Evolutionary conservation across 2,888 invertebrate species (phyloP), one percentile per base, ranked within the genome.

Genomic region (Merodon equestris): DNA sequence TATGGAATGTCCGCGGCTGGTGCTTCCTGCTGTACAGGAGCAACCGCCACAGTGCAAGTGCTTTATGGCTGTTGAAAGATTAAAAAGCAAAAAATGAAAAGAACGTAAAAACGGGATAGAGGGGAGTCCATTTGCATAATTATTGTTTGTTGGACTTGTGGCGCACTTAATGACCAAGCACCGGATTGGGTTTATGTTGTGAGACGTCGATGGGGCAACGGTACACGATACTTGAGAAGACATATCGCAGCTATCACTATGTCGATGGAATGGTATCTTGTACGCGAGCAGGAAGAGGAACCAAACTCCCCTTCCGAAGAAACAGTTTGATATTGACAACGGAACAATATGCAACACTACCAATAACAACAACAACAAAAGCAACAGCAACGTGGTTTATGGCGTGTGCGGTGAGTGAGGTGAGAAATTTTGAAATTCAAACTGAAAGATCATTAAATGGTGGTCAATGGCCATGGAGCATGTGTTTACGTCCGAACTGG

Each of bases 81-180:
- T 68, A 79, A 79, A 74, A 58, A 40, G 5, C 40, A n/a, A 40
- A 70, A 68, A 47, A 61, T 19, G 42, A 10, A 34, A 44, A 34
- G 48, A 63, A 66, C 17, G 50, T 66, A 60, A 60, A 53, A 44
- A 42, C 27, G 50, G 48, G 36, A 19, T 40, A 13, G 14, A 27
- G 34, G 17, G 47, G 54, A 54, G 68, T 63, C 54, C 60, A 79
- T 79, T 79, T 79, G 79, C 79, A 79, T 79, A 79, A 79, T 79
- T 79, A 79, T 79, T 70, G 74, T 79, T 79, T 79, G 79, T 70
- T 74, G 68, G 79, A 68, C 68, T 79, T 79, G 79, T 79, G 79
- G 79, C 79, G 79, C 68, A 79, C 79, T 79, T 79, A 79, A 79
- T 79, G 79, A 74, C 71, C 74, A 74, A 50, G 74, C 79, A 79